Evolutionary conservation across 2,797 vertebrate genomes (phyloP).

Genomic region (Adrianichthys oophorus): DNA sequence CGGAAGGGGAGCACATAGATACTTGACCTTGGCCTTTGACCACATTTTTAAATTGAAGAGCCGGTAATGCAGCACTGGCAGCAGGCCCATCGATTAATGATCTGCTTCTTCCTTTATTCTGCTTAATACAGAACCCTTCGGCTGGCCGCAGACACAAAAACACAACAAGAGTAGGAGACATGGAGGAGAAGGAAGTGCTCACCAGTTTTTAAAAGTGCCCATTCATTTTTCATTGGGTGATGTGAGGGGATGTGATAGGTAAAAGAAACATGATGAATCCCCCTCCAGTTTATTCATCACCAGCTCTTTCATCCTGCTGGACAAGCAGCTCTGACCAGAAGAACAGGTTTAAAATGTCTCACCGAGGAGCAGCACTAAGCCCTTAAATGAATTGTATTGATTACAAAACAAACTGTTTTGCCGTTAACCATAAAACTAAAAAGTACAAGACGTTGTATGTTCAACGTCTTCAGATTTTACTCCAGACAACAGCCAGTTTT

Average conservation of each 20-base stretch:
- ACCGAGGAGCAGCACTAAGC: conserved; percentile 8
- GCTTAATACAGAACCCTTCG: conserved; percentile 38
- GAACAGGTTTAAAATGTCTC: conserved; percentile 25
- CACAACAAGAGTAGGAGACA: conserved; percentile 38
- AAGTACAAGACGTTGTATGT: not conserved
- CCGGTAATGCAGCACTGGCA: conserved; percentile 62
- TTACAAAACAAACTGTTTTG: not conserved
- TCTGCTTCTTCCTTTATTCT: conserved; percentile 41
- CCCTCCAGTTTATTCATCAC: conserved; percentile 51
- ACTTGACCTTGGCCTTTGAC: conserved; percentile 66
- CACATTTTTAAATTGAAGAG: conserved; percentile 58
- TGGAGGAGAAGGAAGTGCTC: conserved; percentile 62
- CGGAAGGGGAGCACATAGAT: conserved; percentile 37
- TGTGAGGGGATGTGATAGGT: conserved; percentile 60
- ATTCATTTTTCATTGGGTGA: conserved; percentile 68
- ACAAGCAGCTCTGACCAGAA: conserved; percentile 32
- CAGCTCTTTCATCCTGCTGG: conserved; percentile 36
- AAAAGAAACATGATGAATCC: conserved; percentile 50
- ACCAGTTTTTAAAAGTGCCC: conserved; percentile 52
- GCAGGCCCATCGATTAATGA: conserved; percentile 62
- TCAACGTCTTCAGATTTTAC: too few relatives aligned
- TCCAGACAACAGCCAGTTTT: too few relatives aligned
- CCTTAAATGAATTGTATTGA: conserved; percentile 17
- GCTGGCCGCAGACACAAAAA: conserved; percentile 12
- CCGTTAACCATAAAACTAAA: not conserved